Evolutionary conservation across 2,888 invertebrate genomes (phyloP).

Genomic region (Tridacna crocea): DNA sequence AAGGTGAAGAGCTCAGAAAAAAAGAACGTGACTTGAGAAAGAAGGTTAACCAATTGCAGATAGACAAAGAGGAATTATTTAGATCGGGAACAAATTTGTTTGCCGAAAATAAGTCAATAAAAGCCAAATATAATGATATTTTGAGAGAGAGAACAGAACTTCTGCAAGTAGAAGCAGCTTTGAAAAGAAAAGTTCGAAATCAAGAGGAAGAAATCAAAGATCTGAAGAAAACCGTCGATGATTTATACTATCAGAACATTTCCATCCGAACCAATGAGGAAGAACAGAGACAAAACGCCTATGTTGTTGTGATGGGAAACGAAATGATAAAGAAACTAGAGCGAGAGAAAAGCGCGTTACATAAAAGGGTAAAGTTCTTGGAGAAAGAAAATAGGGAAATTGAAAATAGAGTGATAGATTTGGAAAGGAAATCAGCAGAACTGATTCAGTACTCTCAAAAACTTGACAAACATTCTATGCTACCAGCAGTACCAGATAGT

Average conservation of each 20-base stretch:
- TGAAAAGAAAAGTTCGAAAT: slow-evolving; percentile 48
- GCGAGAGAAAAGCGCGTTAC: slow-evolving; percentile 56
- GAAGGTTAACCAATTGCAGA: slow-evolving; percentile 51
- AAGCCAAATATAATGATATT: slow-evolving; percentile 45
- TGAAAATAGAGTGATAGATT: slow-evolving; percentile 54
- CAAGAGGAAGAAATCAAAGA: slow-evolving; percentile 57
- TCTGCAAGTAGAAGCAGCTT: slow-evolving; percentile 43
- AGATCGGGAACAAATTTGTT: slow-evolving; percentile 58
- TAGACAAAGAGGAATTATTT: slow-evolving; percentile 59
- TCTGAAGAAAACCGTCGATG: slow-evolving; percentile 58
- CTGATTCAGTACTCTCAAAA: slow-evolving; percentile 47
- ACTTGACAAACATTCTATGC: slow-evolving; percentile 44
- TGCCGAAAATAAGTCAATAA: slow-evolving; percentile 54
- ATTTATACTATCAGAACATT: slow-evolving; percentile 60
- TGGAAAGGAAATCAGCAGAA: slow-evolving; percentile 52
- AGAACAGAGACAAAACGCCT: slow-evolving; percentile 49
- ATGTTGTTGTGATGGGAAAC: slow-evolving; percentile 60
- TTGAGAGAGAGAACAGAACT: slow-evolving; percentile 45
- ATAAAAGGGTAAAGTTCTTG: slow-evolving; percentile 54
- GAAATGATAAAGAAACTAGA: slow-evolving; percentile 60
- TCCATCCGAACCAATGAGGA: slow-evolving; percentile 54
- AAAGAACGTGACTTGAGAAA: slow-evolving; percentile 48
- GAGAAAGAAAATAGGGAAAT: slow-evolving; percentile 60
- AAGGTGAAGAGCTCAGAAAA: slow-evolving; percentile 42
- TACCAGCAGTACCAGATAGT: slow-evolving; percentile 12